Percentiles rank a stretch among this genome's conserved stretches.
Evolutionary conservation across 2,888 invertebrate genomes (phyloP).

Genomic region (Drosophila siamana): DNA sequence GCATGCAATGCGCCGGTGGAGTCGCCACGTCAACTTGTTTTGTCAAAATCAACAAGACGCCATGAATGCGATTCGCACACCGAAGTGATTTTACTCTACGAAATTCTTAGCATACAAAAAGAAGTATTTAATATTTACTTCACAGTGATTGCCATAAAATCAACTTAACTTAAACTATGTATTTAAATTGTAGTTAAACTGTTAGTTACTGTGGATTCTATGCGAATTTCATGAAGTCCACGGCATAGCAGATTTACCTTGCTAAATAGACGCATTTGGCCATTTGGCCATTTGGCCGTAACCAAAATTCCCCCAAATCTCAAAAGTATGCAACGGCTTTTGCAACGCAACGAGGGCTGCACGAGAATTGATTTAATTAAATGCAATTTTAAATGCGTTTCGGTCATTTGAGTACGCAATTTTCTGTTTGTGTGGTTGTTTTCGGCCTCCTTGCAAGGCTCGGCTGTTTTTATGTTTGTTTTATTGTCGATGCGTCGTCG

Average conservation of each 20-base stretch:
- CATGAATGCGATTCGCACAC: background rate
- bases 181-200: too few relatives aligned
- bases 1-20: constrained; percentile 12
- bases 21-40: constrained; percentile 42
- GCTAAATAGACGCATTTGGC: background rate
- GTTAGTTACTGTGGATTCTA: too few relatives aligned
- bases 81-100: constrained; percentile 18
- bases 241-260: background rate
- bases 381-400: constrained; percentile 77
- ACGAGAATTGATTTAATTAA: constrained; percentile 75
- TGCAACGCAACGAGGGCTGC: constrained; percentile 35
- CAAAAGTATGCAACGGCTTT: constrained; percentile 54
- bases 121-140: too few relatives aligned
- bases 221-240: too few relatives aligned
- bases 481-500: constrained; percentile 78
- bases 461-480: constrained; percentile 76
- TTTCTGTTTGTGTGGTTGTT: constrained; percentile 59
- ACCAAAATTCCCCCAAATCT: constrained; percentile 25
- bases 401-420: constrained; percentile 77
- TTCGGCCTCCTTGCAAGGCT: constrained; percentile 28
- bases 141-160: too few relatives aligned
- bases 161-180: too few relatives aligned
- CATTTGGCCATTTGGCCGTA: constrained; percentile 5
- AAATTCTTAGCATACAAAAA: too few relatives aligned
- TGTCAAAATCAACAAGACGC: constrained; percentile 60